A percentile compares a stretch with the other conserved stretches of the same genome.
These are phyloP conservation scores for Antheraea mylitta DNA, from an alignment of 1,140 invertebrate species.

Conservation along the genomic window DNA sequence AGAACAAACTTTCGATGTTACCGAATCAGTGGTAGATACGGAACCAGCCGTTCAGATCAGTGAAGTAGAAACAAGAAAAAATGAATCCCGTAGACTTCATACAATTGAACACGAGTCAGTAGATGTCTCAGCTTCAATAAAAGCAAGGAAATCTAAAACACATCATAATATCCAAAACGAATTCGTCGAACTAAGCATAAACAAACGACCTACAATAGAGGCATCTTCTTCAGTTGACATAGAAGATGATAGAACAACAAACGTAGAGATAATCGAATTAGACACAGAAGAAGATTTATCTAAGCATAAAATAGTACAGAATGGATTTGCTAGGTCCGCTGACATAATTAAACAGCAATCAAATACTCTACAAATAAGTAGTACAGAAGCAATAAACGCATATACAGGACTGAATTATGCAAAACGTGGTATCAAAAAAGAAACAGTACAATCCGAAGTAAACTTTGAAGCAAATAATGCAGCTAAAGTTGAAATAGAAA, in stretches of 20 bases:
- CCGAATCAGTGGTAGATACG: not conserved
- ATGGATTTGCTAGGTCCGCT: slow-evolving; percentile 1
- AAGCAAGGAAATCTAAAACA: slow-evolving; percentile 11
- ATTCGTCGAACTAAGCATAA: slow-evolving; percentile 37
- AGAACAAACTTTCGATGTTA: not conserved
- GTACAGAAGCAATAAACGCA: not conserved
- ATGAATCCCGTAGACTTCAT: not conserved
- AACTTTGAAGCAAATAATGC: not conserved
- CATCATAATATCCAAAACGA: slow-evolving; percentile 28
- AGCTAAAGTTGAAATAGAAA: not conserved
- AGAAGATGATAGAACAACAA: not conserved
- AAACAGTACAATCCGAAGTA: not conserved
- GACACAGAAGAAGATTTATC: slow-evolving; percentile 7
- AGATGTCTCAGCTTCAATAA: slow-evolving; percentile 1
- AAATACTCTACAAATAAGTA: not conserved
- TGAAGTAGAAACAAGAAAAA: not conserved
- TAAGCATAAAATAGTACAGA: slow-evolving; percentile 19
- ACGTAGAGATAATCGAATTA: slow-evolving; percentile 16
- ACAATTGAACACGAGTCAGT: not conserved
- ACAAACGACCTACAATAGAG: not conserved
- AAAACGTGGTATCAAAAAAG: not conserved
- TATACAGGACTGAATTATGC: not conserved
- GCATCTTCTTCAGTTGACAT: not conserved
- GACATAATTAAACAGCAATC: not conserved
- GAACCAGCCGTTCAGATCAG: not conserved